phyloP scores from a whole-genome alignment of 2,888 invertebrate genomes.

The Drosophila conformis region DNA sequence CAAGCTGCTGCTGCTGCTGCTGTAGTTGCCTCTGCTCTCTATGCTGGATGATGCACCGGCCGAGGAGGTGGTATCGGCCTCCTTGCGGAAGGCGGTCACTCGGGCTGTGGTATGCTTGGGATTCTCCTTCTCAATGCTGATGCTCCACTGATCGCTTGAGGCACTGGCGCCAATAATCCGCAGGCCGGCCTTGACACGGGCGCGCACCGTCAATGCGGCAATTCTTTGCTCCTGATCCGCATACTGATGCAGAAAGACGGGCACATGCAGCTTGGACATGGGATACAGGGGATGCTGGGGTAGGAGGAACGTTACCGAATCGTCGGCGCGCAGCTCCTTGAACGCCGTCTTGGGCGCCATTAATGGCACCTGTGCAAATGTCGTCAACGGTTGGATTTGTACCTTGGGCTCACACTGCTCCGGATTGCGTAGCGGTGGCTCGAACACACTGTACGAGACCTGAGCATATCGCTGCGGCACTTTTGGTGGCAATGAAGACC shows the following conservation, averaged over 20 bases:
- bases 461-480: constrained; percentile 91
- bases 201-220: constrained; percentile 94
- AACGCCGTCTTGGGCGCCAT: constrained; percentile 92
- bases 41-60: constrained; percentile 60
- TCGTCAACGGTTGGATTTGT: constrained; percentile 89
- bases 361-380: constrained; percentile 89
- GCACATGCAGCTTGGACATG: constrained; percentile 94
- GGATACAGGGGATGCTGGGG: constrained; percentile 96
- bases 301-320: constrained; percentile 92
- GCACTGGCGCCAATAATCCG: constrained; percentile 93
- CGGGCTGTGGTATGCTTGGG: constrained; percentile 94
- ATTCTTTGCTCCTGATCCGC: constrained; percentile 88
- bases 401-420: constrained; percentile 91
- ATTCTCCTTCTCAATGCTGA: constrained; percentile 92
- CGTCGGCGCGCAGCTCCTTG: constrained; percentile 93
- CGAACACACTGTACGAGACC: constrained; percentile 95
- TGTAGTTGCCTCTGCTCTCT: constrained; percentile 45
- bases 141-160: constrained; percentile 92
- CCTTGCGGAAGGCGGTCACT: constrained; percentile 92
- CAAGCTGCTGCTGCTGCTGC: constrained; percentile 58
- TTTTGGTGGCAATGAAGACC: constrained; percentile 83
- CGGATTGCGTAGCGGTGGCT: constrained; percentile 90
- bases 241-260: constrained; percentile 93
- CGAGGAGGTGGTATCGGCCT: constrained; percentile 80
- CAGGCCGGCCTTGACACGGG: constrained; percentile 95